These are phyloP conservation scores for Melanerpes formicivorus DNA, from an alignment of 2,113 vertebrate genomes.

Conservation along the genomic window DNA sequence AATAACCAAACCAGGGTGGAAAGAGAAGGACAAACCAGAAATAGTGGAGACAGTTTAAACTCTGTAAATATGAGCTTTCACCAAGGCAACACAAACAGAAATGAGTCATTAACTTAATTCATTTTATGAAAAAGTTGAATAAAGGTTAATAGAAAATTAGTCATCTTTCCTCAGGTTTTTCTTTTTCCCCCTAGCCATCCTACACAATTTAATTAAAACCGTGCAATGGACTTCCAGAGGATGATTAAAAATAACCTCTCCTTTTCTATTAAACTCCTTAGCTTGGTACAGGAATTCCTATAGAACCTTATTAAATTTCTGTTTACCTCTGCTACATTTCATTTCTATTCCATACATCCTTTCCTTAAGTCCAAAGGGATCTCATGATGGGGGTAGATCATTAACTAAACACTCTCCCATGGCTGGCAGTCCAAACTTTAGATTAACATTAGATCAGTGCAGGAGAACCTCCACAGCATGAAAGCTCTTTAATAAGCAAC, in stretches of 20 bases:
- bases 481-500: not conserved
- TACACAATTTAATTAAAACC: slow-evolving; percentile 62
- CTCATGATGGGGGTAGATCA: not conserved
- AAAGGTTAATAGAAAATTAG: slow-evolving; percentile 70
- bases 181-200: not conserved
- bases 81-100: slow-evolving; percentile 26
- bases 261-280: slow-evolving; percentile 44
- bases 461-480: not conserved
- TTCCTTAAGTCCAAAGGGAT: slow-evolving; percentile 16
- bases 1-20: not conserved
- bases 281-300: slow-evolving; percentile 49
- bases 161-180: slow-evolving; percentile 39
- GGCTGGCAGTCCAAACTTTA: not conserved
- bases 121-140: slow-evolving; percentile 52
- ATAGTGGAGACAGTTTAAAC: slow-evolving; percentile 15
- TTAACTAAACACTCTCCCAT: slow-evolving; percentile 5
- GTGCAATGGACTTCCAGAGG: slow-evolving; percentile 27
- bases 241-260: slow-evolving; percentile 63
- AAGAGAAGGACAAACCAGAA: not conserved
- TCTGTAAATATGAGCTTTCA: slow-evolving; percentile 36
- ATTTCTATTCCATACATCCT: slow-evolving; percentile 26
- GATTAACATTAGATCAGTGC: not conserved
- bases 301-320: slow-evolving; percentile 54
- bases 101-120: slow-evolving; percentile 55
- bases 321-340: slow-evolving; percentile 34